These are phyloP conservation scores for Atractosteus spatula DNA, from an alignment of 2,113 vertebrate genomes.

Conservation along the genomic window DNA sequence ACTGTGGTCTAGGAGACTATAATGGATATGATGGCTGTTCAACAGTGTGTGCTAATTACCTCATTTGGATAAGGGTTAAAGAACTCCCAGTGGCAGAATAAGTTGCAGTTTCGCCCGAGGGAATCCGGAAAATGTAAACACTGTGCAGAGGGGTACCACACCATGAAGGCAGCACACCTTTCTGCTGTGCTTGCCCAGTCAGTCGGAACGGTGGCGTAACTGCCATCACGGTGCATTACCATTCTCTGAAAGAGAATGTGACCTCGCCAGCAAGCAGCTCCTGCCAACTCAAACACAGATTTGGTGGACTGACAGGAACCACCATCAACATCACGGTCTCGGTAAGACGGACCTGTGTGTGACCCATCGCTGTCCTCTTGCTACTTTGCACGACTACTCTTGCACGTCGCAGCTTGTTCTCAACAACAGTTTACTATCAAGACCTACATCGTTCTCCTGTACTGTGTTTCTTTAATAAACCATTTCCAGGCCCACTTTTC, in stretches of 20 bases:
- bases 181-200: conserved; percentile 40
- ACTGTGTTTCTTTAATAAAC: background rate
- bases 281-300: conserved; percentile 37
- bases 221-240: conserved; percentile 19
- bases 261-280: background rate
- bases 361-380: background rate
- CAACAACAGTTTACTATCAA: background rate
- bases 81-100: conserved; percentile 39
- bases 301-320: conserved; percentile 36
- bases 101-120: conserved; percentile 38
- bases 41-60: conserved; percentile 4
- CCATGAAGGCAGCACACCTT: conserved; percentile 38
- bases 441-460: background rate
- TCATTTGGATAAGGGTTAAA: conserved; percentile 37
- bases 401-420: background rate
- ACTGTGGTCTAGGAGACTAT: background rate
- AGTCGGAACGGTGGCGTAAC: conserved; percentile 38
- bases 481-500: too few species aligned
- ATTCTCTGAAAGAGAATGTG: conserved; percentile 8
- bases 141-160: conserved; percentile 22
- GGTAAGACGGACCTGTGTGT: conserved; percentile 7
- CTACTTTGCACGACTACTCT: background rate
- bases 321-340: conserved; percentile 36
- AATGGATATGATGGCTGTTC: background rate
- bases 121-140: conserved; percentile 42